Conservation (phyloP, 2,113 vertebrate species). For the Morone saxatilis region DNA sequence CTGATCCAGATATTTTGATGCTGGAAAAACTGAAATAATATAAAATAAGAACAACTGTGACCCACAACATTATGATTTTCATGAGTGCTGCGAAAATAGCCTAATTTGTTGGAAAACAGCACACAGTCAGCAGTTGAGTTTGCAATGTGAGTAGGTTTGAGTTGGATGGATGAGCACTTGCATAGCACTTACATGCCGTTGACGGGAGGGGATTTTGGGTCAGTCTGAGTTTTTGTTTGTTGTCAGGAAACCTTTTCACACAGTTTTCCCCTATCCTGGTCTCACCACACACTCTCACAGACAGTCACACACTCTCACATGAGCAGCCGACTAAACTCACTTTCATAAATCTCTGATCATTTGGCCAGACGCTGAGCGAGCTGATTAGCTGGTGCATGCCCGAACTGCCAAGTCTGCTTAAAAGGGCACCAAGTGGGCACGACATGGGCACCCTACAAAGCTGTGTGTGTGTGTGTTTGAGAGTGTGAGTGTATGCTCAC, state of each 20-base stretch:
- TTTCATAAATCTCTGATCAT: slow-evolving; percentile 67
- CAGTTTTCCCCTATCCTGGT: slow-evolving; percentile 24
- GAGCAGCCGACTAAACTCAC: slow-evolving; percentile 63
- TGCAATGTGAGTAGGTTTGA: not conserved
- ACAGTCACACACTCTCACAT: slow-evolving; percentile 37
- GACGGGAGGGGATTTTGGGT: slow-evolving; percentile 39
- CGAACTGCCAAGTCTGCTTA: slow-evolving; percentile 64
- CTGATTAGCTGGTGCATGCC: slow-evolving; percentile 72
- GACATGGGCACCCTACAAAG: slow-evolving; percentile 32
- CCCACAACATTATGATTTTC: not conserved
- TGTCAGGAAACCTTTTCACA: slow-evolving; percentile 58
- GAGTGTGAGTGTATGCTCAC: not conserved
- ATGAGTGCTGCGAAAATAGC: not conserved
- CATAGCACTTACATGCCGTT: slow-evolving; percentile 20
- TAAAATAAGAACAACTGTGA: not conserved
- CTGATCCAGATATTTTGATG: not conserved
- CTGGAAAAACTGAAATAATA: not conserved
- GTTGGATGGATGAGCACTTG: slow-evolving; percentile 2
- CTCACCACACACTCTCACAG: slow-evolving; percentile 21
- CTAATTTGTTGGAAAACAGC: slow-evolving; percentile 2
- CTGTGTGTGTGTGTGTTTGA: slow-evolving; percentile 14
- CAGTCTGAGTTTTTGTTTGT: slow-evolving; percentile 60
- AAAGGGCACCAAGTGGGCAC: slow-evolving; percentile 57
- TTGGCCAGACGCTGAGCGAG: slow-evolving; percentile 63
- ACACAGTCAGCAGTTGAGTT: slow-evolving; percentile 4